Evolutionary conservation across 2,888 invertebrate species (phyloP).

Genomic region (Bimastos eiseni): DNA sequence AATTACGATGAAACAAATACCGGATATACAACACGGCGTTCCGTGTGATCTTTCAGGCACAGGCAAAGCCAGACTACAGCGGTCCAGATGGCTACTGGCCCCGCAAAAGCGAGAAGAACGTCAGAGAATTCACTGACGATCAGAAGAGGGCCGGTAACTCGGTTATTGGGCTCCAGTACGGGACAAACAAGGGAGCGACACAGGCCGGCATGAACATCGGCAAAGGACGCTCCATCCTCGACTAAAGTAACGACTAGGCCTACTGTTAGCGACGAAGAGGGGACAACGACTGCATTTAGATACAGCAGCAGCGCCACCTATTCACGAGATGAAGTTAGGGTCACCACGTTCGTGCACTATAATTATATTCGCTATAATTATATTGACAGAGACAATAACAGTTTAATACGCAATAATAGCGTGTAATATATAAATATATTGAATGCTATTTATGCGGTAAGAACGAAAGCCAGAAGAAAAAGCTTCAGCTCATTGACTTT

Average conservation of each 20-base stretch:
- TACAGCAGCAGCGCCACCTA: neutral
- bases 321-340: neutral
- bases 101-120: constrained; percentile 81
- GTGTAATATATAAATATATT: neutral
- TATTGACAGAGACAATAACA: neutral
- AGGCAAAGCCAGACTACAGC: constrained; percentile 49
- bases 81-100: constrained; percentile 81
- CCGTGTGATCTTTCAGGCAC: constrained; percentile 24
- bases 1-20: too few species aligned
- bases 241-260: constrained; percentile 29
- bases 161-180: constrained; percentile 77
- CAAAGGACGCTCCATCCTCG: constrained; percentile 40
- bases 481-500: neutral
- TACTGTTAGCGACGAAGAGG: neutral
- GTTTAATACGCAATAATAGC: neutral
- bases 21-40: neutral
- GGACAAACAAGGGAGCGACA: constrained; percentile 94
- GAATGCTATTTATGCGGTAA: neutral
- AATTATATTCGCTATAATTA: neutral
- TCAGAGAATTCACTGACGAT: constrained; percentile 89
- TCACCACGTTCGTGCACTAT: neutral
- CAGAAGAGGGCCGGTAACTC: constrained; percentile 89
- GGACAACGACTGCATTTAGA: neutral
- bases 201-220: constrained; percentile 84
- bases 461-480: too few species aligned